Percentiles rank a stretch among this genome's conserved stretches.
phyloP scores from a whole-genome alignment of 2,888 invertebrate genomes.

The Phyto melanocephala region DNA sequence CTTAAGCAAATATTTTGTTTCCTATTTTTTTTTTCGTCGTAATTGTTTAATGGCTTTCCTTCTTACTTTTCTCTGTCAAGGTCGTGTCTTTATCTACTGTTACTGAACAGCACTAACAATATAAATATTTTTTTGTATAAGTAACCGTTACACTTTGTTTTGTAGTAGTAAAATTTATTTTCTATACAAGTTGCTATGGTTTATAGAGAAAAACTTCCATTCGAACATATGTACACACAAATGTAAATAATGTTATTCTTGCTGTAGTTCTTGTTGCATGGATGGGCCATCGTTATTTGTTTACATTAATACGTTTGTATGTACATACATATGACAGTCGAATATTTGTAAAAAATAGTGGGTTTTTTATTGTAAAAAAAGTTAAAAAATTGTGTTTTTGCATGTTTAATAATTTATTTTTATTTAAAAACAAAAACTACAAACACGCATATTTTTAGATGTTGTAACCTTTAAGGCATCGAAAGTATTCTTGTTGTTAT shows the following conservation, averaged over 20 bases:
- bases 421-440: neutral
- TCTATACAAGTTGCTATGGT: neutral
- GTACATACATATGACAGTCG: no score
- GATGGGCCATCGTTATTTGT: no score
- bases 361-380: neutral
- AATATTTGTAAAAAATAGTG: no score
- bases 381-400: slow-evolving; percentile 38
- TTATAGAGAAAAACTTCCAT: neutral
- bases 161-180: neutral
- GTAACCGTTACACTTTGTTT: neutral
- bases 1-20: no score
- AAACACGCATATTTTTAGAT: neutral
- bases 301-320: no score
- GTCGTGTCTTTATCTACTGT: slow-evolving; percentile 21
- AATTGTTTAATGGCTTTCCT: neutral
- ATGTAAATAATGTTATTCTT: neutral
- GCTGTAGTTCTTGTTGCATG: neutral
- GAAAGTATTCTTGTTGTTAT: neutral
- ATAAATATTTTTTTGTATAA: neutral
- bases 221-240: neutral
- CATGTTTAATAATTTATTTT: slow-evolving; percentile 41
- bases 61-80: slow-evolving; percentile 44
- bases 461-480: neutral
- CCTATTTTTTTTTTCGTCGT: neutral
- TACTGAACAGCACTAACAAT: slow-evolving; percentile 7